Evolutionary conservation across 2,797 vertebrate genomes (phyloP).

Genomic region (Heliangelus exortis): DNA sequence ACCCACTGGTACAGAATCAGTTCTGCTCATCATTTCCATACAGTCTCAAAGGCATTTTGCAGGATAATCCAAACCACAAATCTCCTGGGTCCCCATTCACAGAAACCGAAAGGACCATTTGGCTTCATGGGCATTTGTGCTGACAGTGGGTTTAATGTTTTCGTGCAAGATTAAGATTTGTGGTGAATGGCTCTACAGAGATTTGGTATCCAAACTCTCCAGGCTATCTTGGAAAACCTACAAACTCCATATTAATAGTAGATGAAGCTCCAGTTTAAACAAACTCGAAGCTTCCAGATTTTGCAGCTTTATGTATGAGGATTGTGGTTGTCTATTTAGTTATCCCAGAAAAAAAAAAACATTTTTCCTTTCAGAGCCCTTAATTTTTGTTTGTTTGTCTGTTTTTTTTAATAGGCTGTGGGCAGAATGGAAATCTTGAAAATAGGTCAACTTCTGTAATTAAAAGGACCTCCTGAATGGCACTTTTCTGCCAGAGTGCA

Average conservation of each 20-base stretch:
- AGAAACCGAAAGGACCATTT: not conserved
- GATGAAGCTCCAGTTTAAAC: not conserved
- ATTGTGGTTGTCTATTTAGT: not conserved
- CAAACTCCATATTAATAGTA: not conserved
- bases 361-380: not conserved
- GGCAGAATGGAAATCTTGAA: not conserved
- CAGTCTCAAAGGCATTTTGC: conserved; percentile 9
- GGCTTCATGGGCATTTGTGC: not conserved
- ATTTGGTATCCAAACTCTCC: not conserved
- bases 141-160: not conserved
- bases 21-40: conserved; percentile 8
- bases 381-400: not conserved
- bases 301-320: not conserved
- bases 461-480: not conserved
- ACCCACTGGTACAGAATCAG: not conserved
- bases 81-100: not conserved
- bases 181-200: not conserved
- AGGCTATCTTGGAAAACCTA: not conserved
- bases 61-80: conserved; percentile 1
- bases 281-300: not conserved
- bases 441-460: not conserved
- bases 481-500: not conserved
- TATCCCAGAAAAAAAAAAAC: not conserved
- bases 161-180: conserved; percentile 11
- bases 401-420: not conserved